A percentile compares a stretch with the other conserved stretches of the same genome.
Conservation (phyloP, 1,140 invertebrate species). For the Penaeus japonicus region DNA sequence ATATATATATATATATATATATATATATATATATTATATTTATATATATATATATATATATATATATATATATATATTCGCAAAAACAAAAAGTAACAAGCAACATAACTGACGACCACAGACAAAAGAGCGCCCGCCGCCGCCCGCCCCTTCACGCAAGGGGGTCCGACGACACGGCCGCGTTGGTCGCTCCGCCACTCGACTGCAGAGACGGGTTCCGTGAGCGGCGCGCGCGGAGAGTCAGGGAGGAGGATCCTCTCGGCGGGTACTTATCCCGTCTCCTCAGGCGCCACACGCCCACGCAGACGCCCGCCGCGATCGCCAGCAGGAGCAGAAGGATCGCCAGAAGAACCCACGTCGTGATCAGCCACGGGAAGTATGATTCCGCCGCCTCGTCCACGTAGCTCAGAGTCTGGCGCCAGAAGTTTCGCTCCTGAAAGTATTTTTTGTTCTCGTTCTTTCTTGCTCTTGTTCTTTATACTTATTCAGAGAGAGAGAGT, state of each 20-base stretch:
- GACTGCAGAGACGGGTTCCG: not conserved
- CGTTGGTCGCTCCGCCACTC: not conserved
- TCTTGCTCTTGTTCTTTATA: no score
- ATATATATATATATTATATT: no score
- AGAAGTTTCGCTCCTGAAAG: slow-evolving; percentile 9
- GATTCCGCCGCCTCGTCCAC: not conserved
- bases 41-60: no score
- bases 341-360: slow-evolving; percentile 36
- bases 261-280: not conserved
- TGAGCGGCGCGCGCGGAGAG: not conserved
- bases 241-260: not conserved
- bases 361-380: not conserved
- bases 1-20: no score
- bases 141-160: no score
- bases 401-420: not conserved
- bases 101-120: no score
- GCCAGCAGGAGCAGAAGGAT: not conserved
- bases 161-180: no score
- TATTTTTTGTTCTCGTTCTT: not conserved
- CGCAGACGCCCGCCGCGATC: not conserved
- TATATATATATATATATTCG: no score
- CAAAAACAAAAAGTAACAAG: no score
- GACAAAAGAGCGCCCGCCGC: no score
- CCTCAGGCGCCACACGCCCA: not conserved
- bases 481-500: no score